Conservation (phyloP, 2,888 invertebrate genomes). For the Auanema sp. region DNA sequence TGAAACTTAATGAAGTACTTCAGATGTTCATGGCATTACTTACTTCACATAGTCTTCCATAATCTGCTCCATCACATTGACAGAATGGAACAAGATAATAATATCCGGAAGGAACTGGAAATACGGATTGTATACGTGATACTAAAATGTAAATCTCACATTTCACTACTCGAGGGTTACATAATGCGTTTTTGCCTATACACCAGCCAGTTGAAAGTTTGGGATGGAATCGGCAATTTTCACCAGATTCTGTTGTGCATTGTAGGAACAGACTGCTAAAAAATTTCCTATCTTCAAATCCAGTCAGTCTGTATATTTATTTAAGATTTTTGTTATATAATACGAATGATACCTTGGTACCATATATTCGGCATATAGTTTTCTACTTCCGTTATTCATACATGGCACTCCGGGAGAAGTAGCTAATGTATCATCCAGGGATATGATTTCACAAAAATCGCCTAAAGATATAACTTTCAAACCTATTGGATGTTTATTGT, state of each 20-base stretch:
- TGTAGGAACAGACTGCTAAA: too few species aligned
- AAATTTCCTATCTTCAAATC: not conserved
- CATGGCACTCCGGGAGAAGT: not conserved
- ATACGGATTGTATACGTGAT: not conserved
- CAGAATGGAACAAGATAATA: constrained; percentile 14
- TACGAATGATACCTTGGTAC: not conserved
- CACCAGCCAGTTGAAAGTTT: constrained; percentile 4
- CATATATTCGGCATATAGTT: not conserved
- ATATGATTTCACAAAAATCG: constrained; percentile 2
- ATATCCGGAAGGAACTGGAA: constrained; percentile 5
- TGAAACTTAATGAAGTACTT: constrained; percentile 10
- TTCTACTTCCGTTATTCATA: not conserved
- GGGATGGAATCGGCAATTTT: too few species aligned
- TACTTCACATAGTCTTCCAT: constrained; percentile 17
- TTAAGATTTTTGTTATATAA: not conserved
- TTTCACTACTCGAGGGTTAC: constrained; percentile 17
- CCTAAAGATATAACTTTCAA: not conserved
- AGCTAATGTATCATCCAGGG: not conserved
- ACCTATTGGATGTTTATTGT: not conserved
- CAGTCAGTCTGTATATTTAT: not conserved
- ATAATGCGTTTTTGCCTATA: constrained; percentile 8
- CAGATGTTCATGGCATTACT: not conserved
- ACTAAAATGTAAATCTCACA: constrained; percentile 7
- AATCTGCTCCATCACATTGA: constrained; percentile 14
- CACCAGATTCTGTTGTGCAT: too few species aligned